phyloP scores from a whole-genome alignment of 2,113 vertebrate species.

The Setophaga kirtlandii region DNA sequence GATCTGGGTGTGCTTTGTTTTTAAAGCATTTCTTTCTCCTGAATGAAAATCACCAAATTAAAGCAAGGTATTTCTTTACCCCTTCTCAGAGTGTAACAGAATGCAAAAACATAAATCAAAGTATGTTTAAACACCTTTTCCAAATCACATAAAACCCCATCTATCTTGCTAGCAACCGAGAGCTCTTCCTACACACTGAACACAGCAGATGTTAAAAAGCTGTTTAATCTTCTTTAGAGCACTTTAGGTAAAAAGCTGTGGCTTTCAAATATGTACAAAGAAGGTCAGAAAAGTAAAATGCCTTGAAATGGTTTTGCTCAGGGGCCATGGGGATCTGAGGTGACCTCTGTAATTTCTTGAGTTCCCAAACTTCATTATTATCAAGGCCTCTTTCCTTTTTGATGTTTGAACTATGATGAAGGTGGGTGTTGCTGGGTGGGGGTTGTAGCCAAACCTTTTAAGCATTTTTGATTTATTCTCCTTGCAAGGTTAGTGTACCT shows the following conservation, averaged over 20 bases:
- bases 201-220: constrained; percentile 49
- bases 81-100: neutral
- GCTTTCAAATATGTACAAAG: constrained; percentile 41
- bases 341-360: constrained; percentile 13
- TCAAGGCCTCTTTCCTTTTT: neutral
- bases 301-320: constrained; percentile 24
- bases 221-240: constrained; percentile 52
- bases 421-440: constrained; percentile 2
- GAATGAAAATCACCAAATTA: constrained; percentile 5
- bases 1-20: neutral
- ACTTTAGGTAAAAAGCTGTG: constrained; percentile 33
- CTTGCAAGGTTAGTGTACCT: constrained; percentile 2
- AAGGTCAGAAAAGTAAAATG: constrained; percentile 41
- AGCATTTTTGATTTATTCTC: constrained; percentile 32
- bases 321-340: constrained; percentile 12
- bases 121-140: constrained; percentile 27
- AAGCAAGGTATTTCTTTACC: neutral
- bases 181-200: constrained; percentile 28
- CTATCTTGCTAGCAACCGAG: constrained; percentile 12
- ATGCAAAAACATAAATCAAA: neutral
- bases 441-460: neutral
- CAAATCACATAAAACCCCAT: neutral
- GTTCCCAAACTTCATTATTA: neutral
- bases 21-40: neutral
- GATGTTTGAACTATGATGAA: neutral